A percentile compares a stretch with the other conserved stretches of the same genome.
These are phyloP conservation scores for Grapholita molesta DNA, from an alignment of 1,140 invertebrate species.

Conservation along the genomic window DNA sequence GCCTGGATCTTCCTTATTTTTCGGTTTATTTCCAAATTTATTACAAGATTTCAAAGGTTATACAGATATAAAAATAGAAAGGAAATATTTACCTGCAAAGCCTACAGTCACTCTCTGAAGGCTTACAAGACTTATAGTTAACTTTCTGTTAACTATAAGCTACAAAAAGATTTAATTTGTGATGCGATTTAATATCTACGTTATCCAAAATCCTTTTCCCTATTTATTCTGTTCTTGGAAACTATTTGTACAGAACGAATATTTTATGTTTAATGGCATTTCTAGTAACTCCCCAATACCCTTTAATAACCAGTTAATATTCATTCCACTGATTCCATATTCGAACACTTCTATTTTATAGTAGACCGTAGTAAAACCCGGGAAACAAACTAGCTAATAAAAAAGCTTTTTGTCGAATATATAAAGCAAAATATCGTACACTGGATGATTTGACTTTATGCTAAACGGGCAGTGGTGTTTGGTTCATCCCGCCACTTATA, in stretches of 20 bases:
- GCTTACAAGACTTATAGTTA: too few relatives aligned
- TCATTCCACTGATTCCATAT: background rate
- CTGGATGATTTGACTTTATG: constrained; percentile 53
- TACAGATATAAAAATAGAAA: too few relatives aligned
- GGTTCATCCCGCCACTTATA: constrained; percentile 48
- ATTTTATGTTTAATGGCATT: background rate
- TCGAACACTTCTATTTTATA: background rate
- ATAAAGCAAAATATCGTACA: constrained; percentile 25
- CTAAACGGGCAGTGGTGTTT: constrained; percentile 54
- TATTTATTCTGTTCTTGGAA: background rate
- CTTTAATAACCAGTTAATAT: background rate
- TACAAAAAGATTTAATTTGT: too few relatives aligned
- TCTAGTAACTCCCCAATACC: background rate
- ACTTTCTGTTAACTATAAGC: too few relatives aligned
- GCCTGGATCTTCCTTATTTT: background rate
- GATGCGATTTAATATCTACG: too few relatives aligned
- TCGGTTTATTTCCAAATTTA: too few relatives aligned
- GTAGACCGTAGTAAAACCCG: background rate
- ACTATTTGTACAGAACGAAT: background rate
- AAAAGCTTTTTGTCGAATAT: background rate
- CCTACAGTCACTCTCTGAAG: too few relatives aligned
- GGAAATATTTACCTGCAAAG: too few relatives aligned
- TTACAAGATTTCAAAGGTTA: too few relatives aligned
- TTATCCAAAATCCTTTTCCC: background rate
- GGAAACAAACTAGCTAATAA: background rate